A percentile compares a stretch with the other conserved stretches of the same genome.
phyloP scores from a whole-genome alignment of 2,113 vertebrate species.

The Chloropsis cyanopogon region DNA sequence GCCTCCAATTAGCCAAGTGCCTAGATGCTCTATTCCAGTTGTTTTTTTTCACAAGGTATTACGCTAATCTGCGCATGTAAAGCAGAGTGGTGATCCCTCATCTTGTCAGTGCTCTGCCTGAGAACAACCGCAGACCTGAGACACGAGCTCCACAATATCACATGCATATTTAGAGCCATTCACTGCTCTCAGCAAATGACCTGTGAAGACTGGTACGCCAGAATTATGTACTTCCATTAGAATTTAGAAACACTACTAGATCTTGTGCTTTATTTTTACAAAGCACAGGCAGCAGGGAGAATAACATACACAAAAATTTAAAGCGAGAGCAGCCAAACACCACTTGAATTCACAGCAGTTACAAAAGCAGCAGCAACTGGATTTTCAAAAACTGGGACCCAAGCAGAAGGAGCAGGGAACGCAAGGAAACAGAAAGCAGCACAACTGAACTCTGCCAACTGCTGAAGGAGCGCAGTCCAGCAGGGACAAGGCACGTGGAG shows the following conservation, averaged over 20 bases:
- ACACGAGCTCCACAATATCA: not conserved
- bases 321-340: not conserved
- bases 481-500: accelerated
- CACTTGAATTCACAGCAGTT: not conserved
- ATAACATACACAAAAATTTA: not conserved
- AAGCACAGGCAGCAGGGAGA: not conserved
- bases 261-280: not conserved
- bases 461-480: accelerated
- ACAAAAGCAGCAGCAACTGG: not conserved
- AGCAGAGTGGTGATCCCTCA: slow-evolving; percentile 36
- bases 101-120: slow-evolving; percentile 36
- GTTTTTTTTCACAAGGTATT: slow-evolving; percentile 22
- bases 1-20: slow-evolving; percentile 58
- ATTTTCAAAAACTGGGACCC: not conserved
- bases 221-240: not conserved
- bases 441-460: not conserved
- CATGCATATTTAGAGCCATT: slow-evolving; percentile 23
- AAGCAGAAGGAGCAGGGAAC: not conserved
- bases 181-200: not conserved
- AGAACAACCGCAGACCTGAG: slow-evolving; percentile 8
- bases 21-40: slow-evolving; percentile 47
- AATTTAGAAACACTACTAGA: not conserved
- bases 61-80: slow-evolving; percentile 35
- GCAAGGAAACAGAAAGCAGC: not conserved
- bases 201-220: not conserved